Base-by-base conservation (phyloP, 2,113 vertebrate species). In the Ammodytes dubius region DNA sequence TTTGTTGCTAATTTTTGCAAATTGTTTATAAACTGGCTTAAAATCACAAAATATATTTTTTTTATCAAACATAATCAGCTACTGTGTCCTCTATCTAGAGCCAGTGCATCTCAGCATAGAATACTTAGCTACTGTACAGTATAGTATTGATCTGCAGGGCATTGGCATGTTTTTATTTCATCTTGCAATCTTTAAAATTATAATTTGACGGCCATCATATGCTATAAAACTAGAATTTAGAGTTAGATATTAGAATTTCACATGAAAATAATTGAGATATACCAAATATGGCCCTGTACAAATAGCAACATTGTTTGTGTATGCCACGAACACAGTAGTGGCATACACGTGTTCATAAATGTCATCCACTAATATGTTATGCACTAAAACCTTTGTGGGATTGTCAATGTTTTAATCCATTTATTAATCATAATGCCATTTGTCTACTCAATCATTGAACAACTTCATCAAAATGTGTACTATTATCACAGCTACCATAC, bases 391-490 rank as follows among this genome's bases (percentile, higher is more conserved):
- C 49, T 57, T 63, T 49, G 19, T 69, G 40, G 63, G 66, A 43
- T 47, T 45, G 11, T 35, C 0, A 0, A 11, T 35, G 10, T 37
- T 79, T 73, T 70, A 77, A 82, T 77, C n/a, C 17, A 70, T 74
- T 54, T 65, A 17, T 73, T 73, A 84, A 66, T 84, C 66, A 79
- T 27, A 15, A 27, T 58, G 7, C 46, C 37, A 56, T 82, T 82
- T 76, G 57, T 63, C 19, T 74, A 65, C 68, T 77, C 70, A 77
- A 11, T 73, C 17, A 9, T 50, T 12, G 70, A 77, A 42, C 69
- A 64, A 53, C 64, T 71, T 68, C 8, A 83, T 81, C 47, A 74
- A 70, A 79, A 70, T 58, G 27, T 57, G 52, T 57, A 17, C 61
- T 67, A 85, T 81, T 84, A 77, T 70, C 54, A 47, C 9, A 49